Base-by-base conservation (phyloP, 2,888 invertebrate genomes). In the Hyposoter dolosus region DNA sequence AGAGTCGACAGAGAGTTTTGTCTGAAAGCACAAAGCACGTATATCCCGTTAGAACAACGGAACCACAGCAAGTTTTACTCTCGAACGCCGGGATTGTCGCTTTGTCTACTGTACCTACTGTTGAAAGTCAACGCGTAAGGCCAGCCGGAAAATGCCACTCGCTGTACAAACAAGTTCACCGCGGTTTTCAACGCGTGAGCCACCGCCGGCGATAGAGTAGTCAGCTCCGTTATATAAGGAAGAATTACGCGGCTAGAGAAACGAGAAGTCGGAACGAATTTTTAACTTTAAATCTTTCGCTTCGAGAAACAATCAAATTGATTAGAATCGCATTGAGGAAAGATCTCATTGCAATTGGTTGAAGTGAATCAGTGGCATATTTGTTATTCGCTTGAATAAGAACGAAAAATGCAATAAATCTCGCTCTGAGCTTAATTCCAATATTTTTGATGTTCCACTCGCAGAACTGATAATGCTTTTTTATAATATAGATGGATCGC, bases 51-150 rank as follows among this genome's bases (percentile, higher is more conserved):
- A 28, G n/a, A 77, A 40, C 40, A n/a, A 19, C 45, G 50, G 43
- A 74, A 81, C 72, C 80, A 10, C 80, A 66, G 72, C 15, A 81
- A 81, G 80, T 81, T 81, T 50, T 40, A 65, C 72, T 72, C 63
- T 60, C 63, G 47, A 63, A 23, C 45, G 63, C 23, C 28, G 65
- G 65, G 63, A 50, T 80, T 71, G 80, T 80, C 50, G 63, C 80
- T 72, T 47, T 80, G 43, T 79, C 56, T 56, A 12, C 23, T 32
- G 28, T 47, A 47, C 69, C 60, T 60, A 28, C 69, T 69, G 69
- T 60, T 60, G 50, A 28, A 32, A 56, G 74, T 74, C 56, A 53
- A 43, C 74, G 43, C 56, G 74, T 56, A 45, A 43, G 68, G 43
- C 45, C 35, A 56, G 40, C 40, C 19, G 60, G 76, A 76, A 76